Percentiles rank a stretch among this genome's conserved stretches.
phyloP scores from a whole-genome alignment of 2,113 vertebrate genomes.

The Geococcyx californianus region DNA sequence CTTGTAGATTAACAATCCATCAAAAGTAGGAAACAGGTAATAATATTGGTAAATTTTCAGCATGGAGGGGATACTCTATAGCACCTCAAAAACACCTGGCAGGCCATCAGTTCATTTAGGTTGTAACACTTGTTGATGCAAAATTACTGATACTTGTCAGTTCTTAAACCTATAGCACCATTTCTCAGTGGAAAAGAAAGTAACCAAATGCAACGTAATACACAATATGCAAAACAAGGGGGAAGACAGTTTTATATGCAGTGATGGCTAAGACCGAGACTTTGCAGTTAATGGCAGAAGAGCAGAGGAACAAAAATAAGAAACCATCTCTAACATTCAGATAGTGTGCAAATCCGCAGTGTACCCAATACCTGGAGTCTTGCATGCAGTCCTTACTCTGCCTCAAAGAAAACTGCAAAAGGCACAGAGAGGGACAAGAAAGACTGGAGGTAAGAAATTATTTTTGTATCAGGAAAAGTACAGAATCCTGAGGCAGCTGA shows the following conservation, averaged over 20 bases:
- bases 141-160: neutral
- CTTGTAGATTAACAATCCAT: neutral
- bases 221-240: neutral
- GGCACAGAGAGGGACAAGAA: neutral
- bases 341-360: neutral
- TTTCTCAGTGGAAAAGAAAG: neutral
- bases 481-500: neutral
- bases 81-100: neutral
- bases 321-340: neutral
- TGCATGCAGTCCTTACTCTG: neutral
- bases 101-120: neutral
- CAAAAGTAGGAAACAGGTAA: neutral
- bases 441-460: neutral
- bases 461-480: neutral
- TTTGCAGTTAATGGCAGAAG: neutral
- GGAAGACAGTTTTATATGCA: neutral
- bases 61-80: neutral
- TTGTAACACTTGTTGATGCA: neutral
- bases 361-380: neutral
- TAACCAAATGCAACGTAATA: neutral
- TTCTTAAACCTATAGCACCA: neutral
- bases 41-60: neutral
- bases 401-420: neutral
- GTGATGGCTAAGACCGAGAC: neutral
- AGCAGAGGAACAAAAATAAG: neutral